phyloP scores from a whole-genome alignment of 2,888 invertebrate species.

The Mesorhabditis spiculigera region DNA sequence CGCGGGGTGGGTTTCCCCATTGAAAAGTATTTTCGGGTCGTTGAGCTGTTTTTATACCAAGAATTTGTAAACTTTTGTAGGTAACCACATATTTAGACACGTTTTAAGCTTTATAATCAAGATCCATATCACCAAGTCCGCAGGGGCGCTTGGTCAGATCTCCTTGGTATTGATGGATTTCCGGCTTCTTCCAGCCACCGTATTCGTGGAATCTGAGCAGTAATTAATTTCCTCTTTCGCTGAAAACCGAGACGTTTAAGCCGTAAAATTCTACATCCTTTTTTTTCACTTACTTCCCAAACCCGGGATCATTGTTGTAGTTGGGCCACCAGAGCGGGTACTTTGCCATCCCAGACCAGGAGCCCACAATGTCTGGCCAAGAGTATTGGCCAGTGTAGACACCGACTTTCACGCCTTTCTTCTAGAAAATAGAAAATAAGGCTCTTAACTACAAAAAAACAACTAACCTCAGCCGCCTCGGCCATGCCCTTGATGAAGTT shows the following conservation, averaged over 20 bases:
- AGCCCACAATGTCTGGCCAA: constrained; percentile 39
- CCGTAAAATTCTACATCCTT: not conserved
- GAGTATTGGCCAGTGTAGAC: constrained; percentile 41
- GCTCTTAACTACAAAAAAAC: not conserved
- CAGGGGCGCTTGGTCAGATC: constrained; percentile 26
- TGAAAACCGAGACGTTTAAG: not conserved
- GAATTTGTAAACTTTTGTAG: no score
- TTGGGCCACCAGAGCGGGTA: constrained; percentile 40
- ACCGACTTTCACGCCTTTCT: constrained; percentile 21
- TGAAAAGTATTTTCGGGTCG: no score
- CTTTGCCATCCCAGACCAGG: constrained; percentile 25
- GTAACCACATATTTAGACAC: no score
- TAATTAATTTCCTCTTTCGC: not conserved
- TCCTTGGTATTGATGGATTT: constrained; percentile 34
- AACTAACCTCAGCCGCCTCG: not conserved
- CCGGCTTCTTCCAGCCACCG: constrained; percentile 33
- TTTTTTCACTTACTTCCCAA: not conserved
- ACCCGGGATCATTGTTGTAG: constrained; percentile 28
- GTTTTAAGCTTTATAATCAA: constrained; percentile 19
- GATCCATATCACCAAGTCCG: constrained; percentile 29
- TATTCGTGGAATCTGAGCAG: constrained; percentile 18
- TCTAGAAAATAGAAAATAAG: not conserved
- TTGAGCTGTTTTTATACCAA: no score
- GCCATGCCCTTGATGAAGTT: constrained; percentile 34
- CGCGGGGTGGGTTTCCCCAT: no score